A percentile compares a stretch with the other conserved stretches of the same genome.
These are phyloP conservation scores for Dissostichus mawsoni DNA, from an alignment of 2,113 vertebrate species.

Conservation along the genomic window DNA sequence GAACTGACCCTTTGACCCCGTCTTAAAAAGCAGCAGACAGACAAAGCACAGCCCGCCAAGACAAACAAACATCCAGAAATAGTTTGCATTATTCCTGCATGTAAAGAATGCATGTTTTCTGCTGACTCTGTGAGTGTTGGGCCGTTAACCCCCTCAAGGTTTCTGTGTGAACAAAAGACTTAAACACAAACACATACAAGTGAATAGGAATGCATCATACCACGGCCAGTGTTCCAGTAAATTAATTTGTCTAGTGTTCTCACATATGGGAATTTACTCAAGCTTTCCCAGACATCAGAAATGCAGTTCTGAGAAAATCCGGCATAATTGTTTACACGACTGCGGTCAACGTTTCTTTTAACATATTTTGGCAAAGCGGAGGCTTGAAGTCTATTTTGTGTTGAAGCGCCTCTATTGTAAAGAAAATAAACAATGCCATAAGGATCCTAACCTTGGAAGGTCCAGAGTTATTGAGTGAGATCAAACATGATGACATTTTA, in stretches of 20 bases:
- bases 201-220: slow-evolving; percentile 2
- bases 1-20: slow-evolving; percentile 48
- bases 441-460: slow-evolving; percentile 33
- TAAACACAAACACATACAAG: slow-evolving; percentile 16
- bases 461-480: slow-evolving; percentile 50
- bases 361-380: slow-evolving; percentile 64
- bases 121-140: neutral
- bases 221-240: slow-evolving; percentile 12
- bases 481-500: slow-evolving; percentile 9
- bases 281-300: slow-evolving; percentile 75
- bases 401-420: slow-evolving; percentile 50
- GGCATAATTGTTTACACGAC: slow-evolving; percentile 76
- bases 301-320: slow-evolving; percentile 63
- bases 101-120: slow-evolving; percentile 22
- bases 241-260: slow-evolving; percentile 17
- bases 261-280: slow-evolving; percentile 23
- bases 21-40: slow-evolving; percentile 35
- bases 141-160: neutral
- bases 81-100: slow-evolving; percentile 12
- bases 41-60: slow-evolving; percentile 14
- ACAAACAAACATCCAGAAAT: slow-evolving; percentile 30
- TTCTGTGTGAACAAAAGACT: slow-evolving; percentile 11
- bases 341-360: slow-evolving; percentile 78
- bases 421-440: slow-evolving; percentile 67
- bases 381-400: slow-evolving; percentile 55